These are phyloP conservation scores for Eucriotettix oculatus DNA, from an alignment of 2,888 invertebrate genomes.

Conservation along the genomic window DNA sequence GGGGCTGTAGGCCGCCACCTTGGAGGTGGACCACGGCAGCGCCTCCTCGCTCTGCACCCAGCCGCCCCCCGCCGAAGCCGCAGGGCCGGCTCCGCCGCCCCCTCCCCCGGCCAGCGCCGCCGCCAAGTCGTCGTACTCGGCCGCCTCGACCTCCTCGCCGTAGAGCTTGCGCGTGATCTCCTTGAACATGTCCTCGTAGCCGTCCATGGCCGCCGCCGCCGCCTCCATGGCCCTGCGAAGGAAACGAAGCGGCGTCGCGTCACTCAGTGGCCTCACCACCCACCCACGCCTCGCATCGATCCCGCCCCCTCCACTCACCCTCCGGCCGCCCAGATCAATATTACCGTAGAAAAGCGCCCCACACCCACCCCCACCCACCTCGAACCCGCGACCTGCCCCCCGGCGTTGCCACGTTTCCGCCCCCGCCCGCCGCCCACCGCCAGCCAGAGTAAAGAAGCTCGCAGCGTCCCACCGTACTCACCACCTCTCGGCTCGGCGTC, in stretches of 20 bases:
- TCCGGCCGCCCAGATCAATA: conserved; percentile 11
- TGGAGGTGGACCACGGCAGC: conserved; percentile 53
- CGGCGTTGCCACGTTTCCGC: conserved; percentile 3
- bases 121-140: conserved; percentile 11
- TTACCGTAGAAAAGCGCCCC: conserved; percentile 12
- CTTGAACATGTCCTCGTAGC: conserved; percentile 75
- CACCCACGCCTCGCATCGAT: conserved; percentile 11
- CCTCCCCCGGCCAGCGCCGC: conserved; percentile 28
- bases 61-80: conserved; percentile 15
- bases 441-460: neutral
- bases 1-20: conserved; percentile 64
- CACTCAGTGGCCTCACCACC: conserved; percentile 3
- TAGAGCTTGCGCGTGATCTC: conserved; percentile 84
- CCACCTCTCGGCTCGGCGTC: neutral
- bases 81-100: conserved; percentile 34
- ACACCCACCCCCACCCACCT: conserved; percentile 4
- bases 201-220: conserved; percentile 34
- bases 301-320: conserved; percentile 5
- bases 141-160: conserved; percentile 46
- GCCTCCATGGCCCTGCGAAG: conserved; percentile 32
- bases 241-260: neutral
- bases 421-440: conserved; percentile 1
- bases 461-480: neutral
- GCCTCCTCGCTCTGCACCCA: conserved; percentile 57
- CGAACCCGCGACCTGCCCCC: too few relatives aligned